These are phyloP conservation scores for Drosophila sp. DNA, from an alignment of 1,140 invertebrate genomes.

Conservation along the genomic window DNA sequence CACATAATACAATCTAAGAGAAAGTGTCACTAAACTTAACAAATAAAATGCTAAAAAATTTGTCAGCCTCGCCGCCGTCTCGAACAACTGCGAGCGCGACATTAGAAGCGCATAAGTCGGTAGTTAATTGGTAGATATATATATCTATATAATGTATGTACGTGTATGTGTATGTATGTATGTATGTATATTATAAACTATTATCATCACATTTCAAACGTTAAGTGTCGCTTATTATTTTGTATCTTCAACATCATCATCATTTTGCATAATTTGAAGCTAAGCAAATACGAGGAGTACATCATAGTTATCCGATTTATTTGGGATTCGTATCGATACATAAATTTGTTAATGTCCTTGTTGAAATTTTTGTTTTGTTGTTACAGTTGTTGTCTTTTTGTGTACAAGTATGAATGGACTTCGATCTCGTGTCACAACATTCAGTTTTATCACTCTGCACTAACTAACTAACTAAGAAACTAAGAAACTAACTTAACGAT, in stretches of 20 bases:
- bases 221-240: conserved; percentile 69
- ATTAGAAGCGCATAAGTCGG: conserved; percentile 61
- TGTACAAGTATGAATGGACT: conserved; percentile 60
- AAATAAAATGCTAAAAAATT: conserved; percentile 77
- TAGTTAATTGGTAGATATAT: conserved; percentile 46
- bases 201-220: conserved; percentile 80
- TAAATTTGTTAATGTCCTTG: background rate
- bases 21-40: conserved; percentile 76
- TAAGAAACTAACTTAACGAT: conserved; percentile 11
- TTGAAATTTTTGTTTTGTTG: background rate
- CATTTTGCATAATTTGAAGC: conserved; percentile 60
- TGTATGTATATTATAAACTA: conserved; percentile 74
- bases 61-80: conserved; percentile 64
- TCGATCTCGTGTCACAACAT: conserved; percentile 29
- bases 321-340: background rate
- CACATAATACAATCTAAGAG: conserved; percentile 56
- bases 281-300: conserved; percentile 76
- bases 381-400: conserved; percentile 66
- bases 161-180: conserved; percentile 45
- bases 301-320: conserved; percentile 36
- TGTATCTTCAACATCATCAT: conserved; percentile 12
- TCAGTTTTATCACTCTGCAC: conserved; percentile 27
- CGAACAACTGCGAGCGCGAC: conserved; percentile 48
- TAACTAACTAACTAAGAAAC: conserved; percentile 18
- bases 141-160: conserved; percentile 24